These are phyloP conservation scores for Ganaspis brasiliensis DNA, from an alignment of 2,888 invertebrate species.

Conservation along the genomic window DNA sequence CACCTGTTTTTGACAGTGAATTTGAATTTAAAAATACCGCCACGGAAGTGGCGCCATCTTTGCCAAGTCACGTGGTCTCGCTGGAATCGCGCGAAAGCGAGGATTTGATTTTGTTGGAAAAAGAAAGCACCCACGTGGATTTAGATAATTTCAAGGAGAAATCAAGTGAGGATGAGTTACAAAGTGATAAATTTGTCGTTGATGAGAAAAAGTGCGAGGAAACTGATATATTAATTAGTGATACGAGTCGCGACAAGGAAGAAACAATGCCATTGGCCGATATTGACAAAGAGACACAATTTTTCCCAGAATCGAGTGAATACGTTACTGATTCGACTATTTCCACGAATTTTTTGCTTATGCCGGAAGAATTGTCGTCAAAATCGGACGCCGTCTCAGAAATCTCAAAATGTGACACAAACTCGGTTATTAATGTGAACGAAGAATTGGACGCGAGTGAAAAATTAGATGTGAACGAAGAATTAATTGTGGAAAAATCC, in stretches of 20 bases:
- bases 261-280: not conserved
- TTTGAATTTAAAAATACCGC: not conserved
- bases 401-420: too few relatives aligned
- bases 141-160: slow-evolving; percentile 52
- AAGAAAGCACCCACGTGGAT: slow-evolving; percentile 14
- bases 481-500: too few relatives aligned
- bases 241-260: not conserved
- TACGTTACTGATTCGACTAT: too few relatives aligned
- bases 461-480: too few relatives aligned
- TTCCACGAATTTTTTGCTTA: too few relatives aligned
- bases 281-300: not conserved
- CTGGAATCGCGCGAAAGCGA: slow-evolving; percentile 5
- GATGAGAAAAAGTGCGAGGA: not conserved
- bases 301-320: not conserved
- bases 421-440: too few relatives aligned
- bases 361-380: too few relatives aligned
- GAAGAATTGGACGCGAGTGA: too few relatives aligned
- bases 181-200: not conserved
- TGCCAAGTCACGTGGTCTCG: not conserved
- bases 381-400: too few relatives aligned
- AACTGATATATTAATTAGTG: not conserved
- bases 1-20: not conserved
- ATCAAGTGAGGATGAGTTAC: slow-evolving; percentile 9
- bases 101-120: slow-evolving; percentile 12
- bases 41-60: not conserved